These are phyloP conservation scores for Unio delphinus DNA, from an alignment of 2,888 invertebrate genomes.

Conservation along the genomic window DNA sequence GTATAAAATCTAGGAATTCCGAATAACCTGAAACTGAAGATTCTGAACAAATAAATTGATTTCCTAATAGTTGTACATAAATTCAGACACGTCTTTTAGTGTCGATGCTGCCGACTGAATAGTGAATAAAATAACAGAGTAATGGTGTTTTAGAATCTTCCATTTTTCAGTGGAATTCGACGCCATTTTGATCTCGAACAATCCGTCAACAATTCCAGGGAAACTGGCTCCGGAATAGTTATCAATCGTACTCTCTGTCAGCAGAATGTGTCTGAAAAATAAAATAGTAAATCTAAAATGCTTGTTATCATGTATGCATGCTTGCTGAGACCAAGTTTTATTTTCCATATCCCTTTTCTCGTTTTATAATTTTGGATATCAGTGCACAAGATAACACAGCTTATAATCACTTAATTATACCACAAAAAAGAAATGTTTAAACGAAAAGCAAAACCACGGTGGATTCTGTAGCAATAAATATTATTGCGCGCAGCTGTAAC, in stretches of 20 bases:
- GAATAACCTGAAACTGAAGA: too few relatives aligned
- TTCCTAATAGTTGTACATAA: conserved; percentile 24
- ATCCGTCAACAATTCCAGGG: conserved; percentile 60
- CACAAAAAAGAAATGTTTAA: too few relatives aligned
- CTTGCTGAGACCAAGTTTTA: too few relatives aligned
- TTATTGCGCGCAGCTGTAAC: too few relatives aligned
- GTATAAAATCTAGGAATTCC: too few relatives aligned
- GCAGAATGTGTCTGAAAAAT: conserved; percentile 33
- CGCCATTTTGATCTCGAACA: conserved; percentile 39
- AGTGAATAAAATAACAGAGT: conserved; percentile 33
- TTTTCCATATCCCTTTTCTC: too few relatives aligned
- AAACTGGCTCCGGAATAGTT: conserved; percentile 59
- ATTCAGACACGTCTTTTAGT: conserved; percentile 31
- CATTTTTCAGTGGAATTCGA: conserved; percentile 6
- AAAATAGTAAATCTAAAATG: neutral
- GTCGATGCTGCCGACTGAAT: conserved; percentile 37
- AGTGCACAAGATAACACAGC: too few relatives aligned
- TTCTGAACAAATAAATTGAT: too few relatives aligned
- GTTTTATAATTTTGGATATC: too few relatives aligned
- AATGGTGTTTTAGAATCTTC: conserved; percentile 36
- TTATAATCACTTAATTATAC: too few relatives aligned
- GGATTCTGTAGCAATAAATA: too few relatives aligned
- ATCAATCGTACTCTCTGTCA: conserved; percentile 58
- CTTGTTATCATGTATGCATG: neutral
- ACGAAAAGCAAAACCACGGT: too few relatives aligned